Evolutionary conservation across 2,797 vertebrate species (phyloP).

Genomic region (Ptychobarbus kaznakovi): DNA sequence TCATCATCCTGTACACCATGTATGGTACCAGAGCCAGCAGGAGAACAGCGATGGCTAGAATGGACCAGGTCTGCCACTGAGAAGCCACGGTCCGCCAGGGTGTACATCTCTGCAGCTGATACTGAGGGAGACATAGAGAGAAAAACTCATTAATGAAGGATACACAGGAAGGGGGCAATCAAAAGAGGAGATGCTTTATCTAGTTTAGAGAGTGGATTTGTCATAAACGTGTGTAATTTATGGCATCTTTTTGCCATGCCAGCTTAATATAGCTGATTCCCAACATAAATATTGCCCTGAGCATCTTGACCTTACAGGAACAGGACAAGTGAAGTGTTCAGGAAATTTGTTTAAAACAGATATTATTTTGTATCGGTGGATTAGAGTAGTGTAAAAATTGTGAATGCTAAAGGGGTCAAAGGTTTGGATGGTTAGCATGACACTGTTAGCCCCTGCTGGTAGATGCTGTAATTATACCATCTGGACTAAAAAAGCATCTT

Average conservation of each 20-base stretch:
- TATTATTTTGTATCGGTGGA: neutral
- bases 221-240: neutral
- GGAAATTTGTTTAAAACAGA: neutral
- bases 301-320: neutral
- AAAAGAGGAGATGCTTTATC: neutral
- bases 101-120: slow-evolving; percentile 70
- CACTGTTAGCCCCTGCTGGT: too few species aligned
- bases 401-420: too few species aligned
- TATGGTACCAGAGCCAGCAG: slow-evolving; percentile 67
- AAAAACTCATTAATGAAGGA: neutral
- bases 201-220: neutral
- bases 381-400: neutral
- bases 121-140: slow-evolving; percentile 62
- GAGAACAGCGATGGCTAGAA: slow-evolving; percentile 24
- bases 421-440: too few species aligned
- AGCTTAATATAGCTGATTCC: neutral
- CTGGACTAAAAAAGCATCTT: too few species aligned
- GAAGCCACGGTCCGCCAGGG: slow-evolving; percentile 65
- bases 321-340: neutral
- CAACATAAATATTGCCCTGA: neutral
- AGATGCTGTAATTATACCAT: too few species aligned
- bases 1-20: slow-evolving; percentile 65
- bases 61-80: slow-evolving; percentile 68
- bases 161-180: neutral
- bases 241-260: neutral